Conservation (phyloP, 2,888 invertebrate genomes). For the Stenichneumon culpator region DNA sequence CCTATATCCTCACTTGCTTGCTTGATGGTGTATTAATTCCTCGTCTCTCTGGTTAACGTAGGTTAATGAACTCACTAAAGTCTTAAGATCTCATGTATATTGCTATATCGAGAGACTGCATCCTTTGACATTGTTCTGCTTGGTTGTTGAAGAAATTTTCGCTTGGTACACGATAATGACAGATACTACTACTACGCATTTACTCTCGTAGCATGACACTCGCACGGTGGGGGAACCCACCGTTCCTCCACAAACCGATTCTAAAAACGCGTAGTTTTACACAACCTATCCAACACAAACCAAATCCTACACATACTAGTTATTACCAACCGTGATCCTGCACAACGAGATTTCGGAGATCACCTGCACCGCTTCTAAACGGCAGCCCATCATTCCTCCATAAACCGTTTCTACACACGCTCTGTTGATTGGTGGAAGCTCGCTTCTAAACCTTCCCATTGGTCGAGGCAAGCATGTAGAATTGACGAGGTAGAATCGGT, state of each 20-base stretch:
- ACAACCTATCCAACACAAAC: neutral
- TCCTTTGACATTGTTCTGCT: neutral
- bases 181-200: conserved; percentile 3
- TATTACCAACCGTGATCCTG: neutral
- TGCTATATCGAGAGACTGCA: neutral
- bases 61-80: neutral
- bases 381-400: too few species aligned
- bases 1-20: neutral
- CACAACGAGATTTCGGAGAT: too few species aligned
- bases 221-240: neutral
- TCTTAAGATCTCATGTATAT: neutral
- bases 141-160: neutral
- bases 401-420: too few species aligned
- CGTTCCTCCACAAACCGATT: neutral
- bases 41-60: neutral
- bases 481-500: too few species aligned
- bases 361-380: too few species aligned
- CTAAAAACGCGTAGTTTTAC: neutral
- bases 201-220: neutral
- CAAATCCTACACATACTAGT: neutral
- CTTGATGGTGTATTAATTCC: neutral
- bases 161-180: neutral
- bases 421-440: too few species aligned
- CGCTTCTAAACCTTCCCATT: too few species aligned
- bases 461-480: too few species aligned